Percentiles rank a stretch among this genome's conserved stretches.
Evolutionary conservation across 2,113 vertebrate genomes (phyloP).

Genomic region (Grantiella picta): DNA sequence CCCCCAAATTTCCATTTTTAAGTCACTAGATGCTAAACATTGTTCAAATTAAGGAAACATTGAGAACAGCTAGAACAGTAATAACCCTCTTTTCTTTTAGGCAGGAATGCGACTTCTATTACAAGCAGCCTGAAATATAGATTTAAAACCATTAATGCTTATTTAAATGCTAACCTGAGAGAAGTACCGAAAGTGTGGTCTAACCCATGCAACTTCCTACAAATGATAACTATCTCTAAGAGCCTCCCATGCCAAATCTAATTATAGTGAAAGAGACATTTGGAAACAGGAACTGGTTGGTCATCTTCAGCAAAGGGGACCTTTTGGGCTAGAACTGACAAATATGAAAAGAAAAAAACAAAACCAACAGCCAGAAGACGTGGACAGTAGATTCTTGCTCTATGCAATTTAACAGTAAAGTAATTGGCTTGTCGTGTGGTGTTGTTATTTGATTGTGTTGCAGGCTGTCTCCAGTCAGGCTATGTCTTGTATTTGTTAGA

Average conservation of each 20-base stretch:
- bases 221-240: conserved; percentile 46
- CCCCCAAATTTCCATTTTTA: not conserved
- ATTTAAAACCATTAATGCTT: conserved; percentile 27
- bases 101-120: not conserved
- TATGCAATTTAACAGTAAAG: not conserved
- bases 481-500: conserved; percentile 53
- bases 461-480: conserved; percentile 17
- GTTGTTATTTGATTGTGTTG: conserved; percentile 32
- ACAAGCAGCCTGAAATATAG: not conserved
- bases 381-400: not conserved
- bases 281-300: not conserved
- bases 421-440: not conserved
- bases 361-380: not conserved
- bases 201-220: conserved; percentile 1
- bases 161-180: conserved; percentile 19
- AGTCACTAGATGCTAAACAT: not conserved
- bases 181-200: not conserved
- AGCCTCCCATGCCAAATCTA: conserved; percentile 36
- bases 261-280: conserved; percentile 30
- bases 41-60: not conserved
- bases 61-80: not conserved
- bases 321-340: not conserved
- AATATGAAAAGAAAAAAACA: not conserved
- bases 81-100: not conserved
- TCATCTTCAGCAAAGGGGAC: not conserved